phyloP scores from a whole-genome alignment of 2,888 invertebrate genomes.

The Iselma pallidipennis region DNA sequence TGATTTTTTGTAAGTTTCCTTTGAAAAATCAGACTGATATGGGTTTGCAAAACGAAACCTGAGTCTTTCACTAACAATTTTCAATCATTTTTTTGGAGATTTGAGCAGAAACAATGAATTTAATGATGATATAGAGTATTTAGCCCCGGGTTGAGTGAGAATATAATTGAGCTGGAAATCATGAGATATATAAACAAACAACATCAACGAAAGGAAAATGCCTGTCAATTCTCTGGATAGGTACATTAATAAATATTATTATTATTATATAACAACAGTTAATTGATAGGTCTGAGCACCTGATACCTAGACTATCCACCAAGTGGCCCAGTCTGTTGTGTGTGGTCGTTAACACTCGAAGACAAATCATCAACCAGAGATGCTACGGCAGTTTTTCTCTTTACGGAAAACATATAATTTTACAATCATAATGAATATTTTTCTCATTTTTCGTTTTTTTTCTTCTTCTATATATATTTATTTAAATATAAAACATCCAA shows the following conservation, averaged over 20 bases:
- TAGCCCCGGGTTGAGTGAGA: background rate
- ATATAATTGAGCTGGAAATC: background rate
- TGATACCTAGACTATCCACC: slow-evolving; percentile 51
- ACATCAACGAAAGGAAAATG: slow-evolving; percentile 23
- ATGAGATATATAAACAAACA: too few relatives aligned
- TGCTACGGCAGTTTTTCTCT: slow-evolving; percentile 37
- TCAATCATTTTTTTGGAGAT: background rate
- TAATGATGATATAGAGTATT: background rate
- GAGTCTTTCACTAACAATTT: slow-evolving; percentile 4
- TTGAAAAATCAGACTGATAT: slow-evolving; percentile 17
- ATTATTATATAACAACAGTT: slow-evolving; percentile 47
- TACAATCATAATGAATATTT: too few relatives aligned
- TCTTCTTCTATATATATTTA: too few relatives aligned
- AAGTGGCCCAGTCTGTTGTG: slow-evolving; percentile 50
- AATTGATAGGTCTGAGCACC: slow-evolving; percentile 55
- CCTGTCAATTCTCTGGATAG: slow-evolving; percentile 48
- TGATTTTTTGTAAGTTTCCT: slow-evolving; percentile 7
- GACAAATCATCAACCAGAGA: slow-evolving; percentile 37
- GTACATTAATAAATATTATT: slow-evolving; percentile 42
- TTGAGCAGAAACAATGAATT: slow-evolving; percentile 2
- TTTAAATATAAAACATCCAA: slow-evolving; percentile 44
- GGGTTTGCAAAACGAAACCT: slow-evolving; percentile 11
- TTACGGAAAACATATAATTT: slow-evolving; percentile 48
- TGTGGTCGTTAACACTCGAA: slow-evolving; percentile 29
- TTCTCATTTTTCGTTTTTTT: slow-evolving; percentile 1